Base-by-base conservation (phyloP, 2,888 invertebrate genomes). In the Toxonevra muliebris region DNA sequence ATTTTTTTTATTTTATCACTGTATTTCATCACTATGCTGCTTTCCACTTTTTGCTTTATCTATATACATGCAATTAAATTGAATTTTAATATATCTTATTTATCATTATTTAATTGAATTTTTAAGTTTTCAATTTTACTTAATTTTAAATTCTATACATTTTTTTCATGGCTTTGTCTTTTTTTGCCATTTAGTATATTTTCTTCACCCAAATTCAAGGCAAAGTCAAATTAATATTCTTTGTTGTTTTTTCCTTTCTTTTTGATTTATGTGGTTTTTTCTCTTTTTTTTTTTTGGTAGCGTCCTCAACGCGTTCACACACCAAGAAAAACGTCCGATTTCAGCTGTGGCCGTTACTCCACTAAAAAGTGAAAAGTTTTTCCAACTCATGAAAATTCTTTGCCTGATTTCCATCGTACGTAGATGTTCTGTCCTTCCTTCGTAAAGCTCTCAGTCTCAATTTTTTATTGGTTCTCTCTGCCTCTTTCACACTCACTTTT, bases 291-390 rank as follows among this genome's bases (percentile, higher is more conserved):
- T 5, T 61, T 61, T 69, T 71, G 69, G 71, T 41, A 58, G 72
- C 74, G 71, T 71, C 68, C 70, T 68, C 66, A 70, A 72, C 72
- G 69, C 72, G 59, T 65, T 65, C 59, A 50, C 68, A 74, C 67
- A 73, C 69, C 65, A 71, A 69, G 30, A 68, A 69, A 73, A 76
- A 80, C 80, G 80, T 79, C 79, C 82, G 82, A 75, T 75, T 80
- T 75, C 81, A 76, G 76, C 80, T 81, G 80, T 82, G 82, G 80
- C 80, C 79, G 79, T 79, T 79, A 79, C 80, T 82, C 80, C 80
- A 82, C 80, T 82, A 76, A 79, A 75, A 69, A 70, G 61, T 69
- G 78, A 77, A 75, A 71, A 73, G 64, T 60, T 75, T 87, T 85
- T 83, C 74, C 70, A 73, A 71, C 67, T 59, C 61, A 69, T 70